Evolutionary conservation across 2,113 vertebrate species (phyloP).

Genomic region (Corythaeola cristata): DNA sequence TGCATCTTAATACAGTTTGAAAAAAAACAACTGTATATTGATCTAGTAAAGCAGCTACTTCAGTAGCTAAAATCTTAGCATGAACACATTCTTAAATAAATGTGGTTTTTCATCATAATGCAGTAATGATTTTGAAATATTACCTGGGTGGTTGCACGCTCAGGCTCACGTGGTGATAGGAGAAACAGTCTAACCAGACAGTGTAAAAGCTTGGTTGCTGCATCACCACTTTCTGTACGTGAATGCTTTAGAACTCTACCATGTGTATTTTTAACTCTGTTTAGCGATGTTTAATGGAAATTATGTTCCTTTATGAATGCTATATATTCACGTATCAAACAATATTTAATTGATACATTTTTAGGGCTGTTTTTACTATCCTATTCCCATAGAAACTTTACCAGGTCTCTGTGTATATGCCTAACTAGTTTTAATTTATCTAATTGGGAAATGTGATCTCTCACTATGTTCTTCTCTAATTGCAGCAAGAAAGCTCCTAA

Average conservation of each 20-base stretch:
- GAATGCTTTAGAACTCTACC: background rate
- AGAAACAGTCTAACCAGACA: background rate
- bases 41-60: background rate
- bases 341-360: background rate
- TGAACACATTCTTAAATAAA: background rate
- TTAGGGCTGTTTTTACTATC: background rate
- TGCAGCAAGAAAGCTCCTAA: background rate
- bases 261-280: background rate
- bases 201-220: background rate
- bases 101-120: background rate
- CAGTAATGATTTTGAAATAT: background rate
- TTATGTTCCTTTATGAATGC: background rate
- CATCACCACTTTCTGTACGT: background rate
- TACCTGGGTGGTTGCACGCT: background rate
- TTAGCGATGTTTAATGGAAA: background rate
- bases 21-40: background rate
- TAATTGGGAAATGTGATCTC: conserved; percentile 44
- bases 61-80: background rate
- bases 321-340: background rate
- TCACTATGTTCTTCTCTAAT: background rate
- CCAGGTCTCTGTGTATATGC: background rate
- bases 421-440: conserved; percentile 26
- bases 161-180: fast-evolving
- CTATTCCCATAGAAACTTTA: background rate
- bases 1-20: background rate